A percentile compares a stretch with the other conserved stretches of the same genome.
phyloP scores from a whole-genome alignment of 2,888 invertebrate species.

The Melanargia galathea region DNA sequence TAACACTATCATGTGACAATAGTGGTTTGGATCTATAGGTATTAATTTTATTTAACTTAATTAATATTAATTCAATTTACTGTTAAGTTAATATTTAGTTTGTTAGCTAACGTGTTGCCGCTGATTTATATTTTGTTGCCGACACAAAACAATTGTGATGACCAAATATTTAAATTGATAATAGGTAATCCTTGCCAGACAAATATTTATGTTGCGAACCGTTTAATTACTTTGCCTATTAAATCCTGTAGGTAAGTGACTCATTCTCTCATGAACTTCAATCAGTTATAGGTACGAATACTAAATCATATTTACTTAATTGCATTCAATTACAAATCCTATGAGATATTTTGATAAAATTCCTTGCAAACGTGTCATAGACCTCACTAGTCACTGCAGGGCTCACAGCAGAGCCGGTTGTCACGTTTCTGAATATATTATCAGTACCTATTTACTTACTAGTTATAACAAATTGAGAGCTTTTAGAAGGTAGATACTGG shows the following conservation, averaged over 20 bases:
- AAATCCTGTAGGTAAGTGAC: not conserved
- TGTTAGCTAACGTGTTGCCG: too few relatives aligned
- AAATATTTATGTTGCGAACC: too few relatives aligned
- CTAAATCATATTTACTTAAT: not conserved
- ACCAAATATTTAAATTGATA: too few relatives aligned
- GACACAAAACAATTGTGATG: too few relatives aligned
- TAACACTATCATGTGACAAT: too few relatives aligned
- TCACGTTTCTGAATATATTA: slow-evolving; percentile 13
- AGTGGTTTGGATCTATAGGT: too few relatives aligned
- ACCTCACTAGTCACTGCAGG: not conserved
- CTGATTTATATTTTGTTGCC: too few relatives aligned
- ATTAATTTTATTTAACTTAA: too few relatives aligned
- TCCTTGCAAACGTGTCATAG: not conserved
- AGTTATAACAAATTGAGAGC: slow-evolving; percentile 5
- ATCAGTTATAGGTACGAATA: not conserved
- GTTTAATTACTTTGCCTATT: too few relatives aligned
- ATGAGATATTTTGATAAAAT: slow-evolving; percentile 7
- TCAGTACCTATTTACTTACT: not conserved
- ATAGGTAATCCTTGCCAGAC: too few relatives aligned
- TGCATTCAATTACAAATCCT: not conserved
- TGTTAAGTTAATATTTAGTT: too few relatives aligned
- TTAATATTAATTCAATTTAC: too few relatives aligned
- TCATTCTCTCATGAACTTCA: not conserved
- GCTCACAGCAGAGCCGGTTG: not conserved
- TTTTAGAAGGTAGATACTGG: not conserved